Evolutionary conservation across 2,888 invertebrate genomes (phyloP).

Genomic region (Cosmia trapezina): DNA sequence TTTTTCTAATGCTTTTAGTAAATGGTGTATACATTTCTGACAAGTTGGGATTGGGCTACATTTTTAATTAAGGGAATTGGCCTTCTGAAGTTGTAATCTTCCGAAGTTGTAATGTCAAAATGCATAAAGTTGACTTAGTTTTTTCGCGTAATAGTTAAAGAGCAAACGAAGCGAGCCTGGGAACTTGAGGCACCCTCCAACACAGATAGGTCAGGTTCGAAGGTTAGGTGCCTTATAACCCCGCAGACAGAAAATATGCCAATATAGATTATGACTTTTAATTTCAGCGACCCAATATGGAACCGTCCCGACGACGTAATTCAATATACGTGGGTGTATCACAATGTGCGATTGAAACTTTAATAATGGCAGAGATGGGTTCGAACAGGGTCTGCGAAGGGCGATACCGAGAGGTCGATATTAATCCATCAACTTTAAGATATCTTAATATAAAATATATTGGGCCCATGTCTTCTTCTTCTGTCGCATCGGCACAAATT

Average conservation of each 20-base stretch:
- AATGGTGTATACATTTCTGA: background rate
- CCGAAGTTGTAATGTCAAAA: background rate
- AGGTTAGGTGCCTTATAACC: background rate
- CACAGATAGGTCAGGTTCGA: background rate
- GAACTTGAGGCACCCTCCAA: background rate
- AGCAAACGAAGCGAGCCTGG: background rate
- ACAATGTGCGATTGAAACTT: conserved; percentile 35
- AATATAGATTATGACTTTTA: conserved; percentile 15
- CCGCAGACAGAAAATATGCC: background rate
- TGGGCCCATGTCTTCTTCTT: background rate
- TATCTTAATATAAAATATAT: conserved; percentile 1
- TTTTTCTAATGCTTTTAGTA: too few relatives aligned
- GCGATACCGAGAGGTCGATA: conserved; percentile 26
- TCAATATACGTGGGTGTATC: conserved; percentile 8
- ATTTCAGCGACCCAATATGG: conserved; percentile 15
- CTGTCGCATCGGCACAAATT: background rate
- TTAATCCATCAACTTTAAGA: conserved; percentile 16
- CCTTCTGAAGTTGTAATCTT: too few relatives aligned
- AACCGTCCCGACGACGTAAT: background rate
- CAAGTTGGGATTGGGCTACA: too few relatives aligned
- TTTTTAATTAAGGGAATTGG: background rate
- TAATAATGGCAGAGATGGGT: conserved; percentile 11
- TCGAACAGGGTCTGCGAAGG: conserved; percentile 9
- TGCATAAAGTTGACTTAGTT: background rate
- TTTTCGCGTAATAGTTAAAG: background rate